Base-by-base conservation (phyloP, 2,113 vertebrate genomes). In the Phalacrocorax brasilianus region DNA sequence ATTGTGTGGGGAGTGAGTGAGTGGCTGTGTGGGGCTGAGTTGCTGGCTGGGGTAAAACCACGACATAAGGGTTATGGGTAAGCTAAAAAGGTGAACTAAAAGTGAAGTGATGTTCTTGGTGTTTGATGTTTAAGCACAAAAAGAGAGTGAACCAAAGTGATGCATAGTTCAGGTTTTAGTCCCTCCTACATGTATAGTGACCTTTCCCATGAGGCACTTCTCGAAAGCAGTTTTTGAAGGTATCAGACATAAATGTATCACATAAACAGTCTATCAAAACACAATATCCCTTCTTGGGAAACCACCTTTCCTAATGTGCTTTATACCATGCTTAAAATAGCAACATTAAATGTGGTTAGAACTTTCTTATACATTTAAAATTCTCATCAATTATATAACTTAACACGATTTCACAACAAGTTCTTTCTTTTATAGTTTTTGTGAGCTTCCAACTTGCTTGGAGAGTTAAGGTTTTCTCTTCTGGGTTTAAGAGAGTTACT, bases 101-200 rank as follows among this genome's bases (percentile, higher is more conserved):
- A 93, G 76, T 86, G 79, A 95, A 96, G 44, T 62, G 70, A 63
- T 88, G 84, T 94, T 87, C 91, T 95, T 96, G 84, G 38, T 74
- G 58, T 95, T 89, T 94, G 91, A 95, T 91, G 95, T 94, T 95
- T 63, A 90, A 86, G 26, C 42, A 93, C 82, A 91, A 85, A 96
- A 95, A 79, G 24, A 89, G 66, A 92, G 72, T 42, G 62, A 22
- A 74, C 4, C 38, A n/a, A 92, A 93, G 84, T 1, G 1, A 74
- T 66, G 38, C 50, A 55, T 23, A 72, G 63, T 52, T 94, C 84
- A 83, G 40, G 62, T 76, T 95, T 95, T 76, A 77, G 84, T 93
- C 58, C 70, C 63, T 89, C 71, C 45, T 91, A 38, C 62, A 59
- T 1, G 0, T 26, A 82, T 3, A 70, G 33, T 62, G 58, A 91